A percentile compares a stretch with the other conserved stretches of the same genome.
These are phyloP conservation scores for Tribolium madens DNA, from an alignment of 1,140 invertebrate genomes.

Conservation along the genomic window DNA sequence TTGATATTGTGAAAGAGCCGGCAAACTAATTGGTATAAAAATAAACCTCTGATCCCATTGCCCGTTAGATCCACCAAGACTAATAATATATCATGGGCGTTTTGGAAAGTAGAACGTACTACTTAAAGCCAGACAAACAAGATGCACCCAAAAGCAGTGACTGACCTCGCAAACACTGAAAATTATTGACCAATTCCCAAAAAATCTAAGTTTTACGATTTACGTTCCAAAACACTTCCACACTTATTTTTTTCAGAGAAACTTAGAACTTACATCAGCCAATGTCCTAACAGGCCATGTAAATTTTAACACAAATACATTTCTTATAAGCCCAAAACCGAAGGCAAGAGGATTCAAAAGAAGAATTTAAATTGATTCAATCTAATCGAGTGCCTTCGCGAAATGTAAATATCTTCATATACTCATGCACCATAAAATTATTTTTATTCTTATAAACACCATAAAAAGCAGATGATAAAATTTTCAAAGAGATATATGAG, in stretches of 20 bases:
- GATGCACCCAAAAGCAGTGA: constrained; percentile 8
- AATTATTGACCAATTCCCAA: background rate
- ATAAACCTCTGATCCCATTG: constrained; percentile 16
- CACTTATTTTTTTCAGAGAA: background rate
- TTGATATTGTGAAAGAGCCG: constrained; percentile 22
- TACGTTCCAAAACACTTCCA: background rate
- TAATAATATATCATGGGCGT: constrained; percentile 10
- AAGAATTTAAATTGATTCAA: constrained; percentile 21
- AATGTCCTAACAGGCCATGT: background rate
- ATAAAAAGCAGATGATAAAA: constrained; percentile 39
- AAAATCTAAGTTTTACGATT: background rate
- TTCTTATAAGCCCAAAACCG: constrained; percentile 2
- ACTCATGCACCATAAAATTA: constrained; percentile 34
- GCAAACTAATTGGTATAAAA: constrained; percentile 13
- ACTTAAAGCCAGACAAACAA: constrained; percentile 21
- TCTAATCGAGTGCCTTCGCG: constrained; percentile 4
- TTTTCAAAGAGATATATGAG: constrained; percentile 39
- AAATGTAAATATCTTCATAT: constrained; percentile 29
- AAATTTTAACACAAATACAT: constrained; percentile 34
- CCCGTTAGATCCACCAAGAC: constrained; percentile 12
- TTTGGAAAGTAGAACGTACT: constrained; percentile 17
- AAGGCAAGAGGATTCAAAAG: constrained; percentile 1
- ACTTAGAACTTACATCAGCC: constrained; percentile 8
- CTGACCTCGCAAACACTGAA: constrained; percentile 14
- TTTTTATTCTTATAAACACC: constrained; percentile 39